Percentiles rank a stretch among this genome's conserved stretches.
phyloP scores from a whole-genome alignment of 2,113 vertebrate species.

The Todiramphus chloris region DNA sequence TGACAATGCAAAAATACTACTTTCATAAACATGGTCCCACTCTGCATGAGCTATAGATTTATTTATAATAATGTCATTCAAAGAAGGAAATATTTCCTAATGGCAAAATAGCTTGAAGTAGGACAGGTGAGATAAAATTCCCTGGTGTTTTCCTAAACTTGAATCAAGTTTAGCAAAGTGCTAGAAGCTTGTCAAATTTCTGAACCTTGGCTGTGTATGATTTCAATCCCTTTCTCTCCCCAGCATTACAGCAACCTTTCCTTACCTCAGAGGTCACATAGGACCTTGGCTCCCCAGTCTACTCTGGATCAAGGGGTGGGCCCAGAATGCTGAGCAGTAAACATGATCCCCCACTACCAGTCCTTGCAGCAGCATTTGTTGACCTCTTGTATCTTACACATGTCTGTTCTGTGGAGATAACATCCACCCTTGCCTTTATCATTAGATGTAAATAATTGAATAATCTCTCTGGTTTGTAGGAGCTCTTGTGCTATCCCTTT shows the following conservation, averaged over 20 bases:
- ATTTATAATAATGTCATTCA: not conserved
- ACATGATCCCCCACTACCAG: fast-evolving
- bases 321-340: not conserved
- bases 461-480: not conserved
- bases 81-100: not conserved
- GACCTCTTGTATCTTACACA: not conserved
- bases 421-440: not conserved
- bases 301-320: not conserved
- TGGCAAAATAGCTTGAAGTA: not conserved
- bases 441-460: not conserved
- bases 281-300: not conserved
- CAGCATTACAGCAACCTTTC: not conserved
- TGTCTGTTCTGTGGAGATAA: not conserved
- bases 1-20: not conserved
- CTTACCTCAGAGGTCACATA: not conserved
- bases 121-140: not conserved
- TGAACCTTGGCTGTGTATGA: not conserved
- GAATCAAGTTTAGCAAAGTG: not conserved
- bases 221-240: not conserved
- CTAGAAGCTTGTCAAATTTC: not conserved
- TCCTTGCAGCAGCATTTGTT: not conserved
- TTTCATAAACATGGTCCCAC: not conserved
- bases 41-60: not conserved
- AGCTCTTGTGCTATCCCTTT: not conserved
- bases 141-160: not conserved